A percentile compares a stretch with the other conserved stretches of the same genome.
These are phyloP conservation scores for Aldrovandia affinis DNA, from an alignment of 2,797 vertebrate genomes.

Conservation along the genomic window DNA sequence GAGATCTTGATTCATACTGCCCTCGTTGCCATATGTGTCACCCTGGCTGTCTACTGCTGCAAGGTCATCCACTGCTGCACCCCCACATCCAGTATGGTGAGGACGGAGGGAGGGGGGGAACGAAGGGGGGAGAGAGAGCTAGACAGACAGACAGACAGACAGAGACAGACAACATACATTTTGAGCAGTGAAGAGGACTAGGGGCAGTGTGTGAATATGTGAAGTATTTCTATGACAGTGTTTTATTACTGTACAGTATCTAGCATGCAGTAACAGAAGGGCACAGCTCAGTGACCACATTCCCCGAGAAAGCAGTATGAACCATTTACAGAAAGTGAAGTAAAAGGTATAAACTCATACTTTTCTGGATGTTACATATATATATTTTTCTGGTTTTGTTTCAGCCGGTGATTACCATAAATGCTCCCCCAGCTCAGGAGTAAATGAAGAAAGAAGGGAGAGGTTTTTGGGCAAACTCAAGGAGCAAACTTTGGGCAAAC, in stretches of 20 bases:
- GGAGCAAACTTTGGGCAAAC: neutral
- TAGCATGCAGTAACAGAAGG: neutral
- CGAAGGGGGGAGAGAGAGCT: neutral
- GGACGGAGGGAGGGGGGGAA: conserved; percentile 20
- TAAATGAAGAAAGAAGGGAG: conserved; percentile 36
- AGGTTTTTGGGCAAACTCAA: neutral
- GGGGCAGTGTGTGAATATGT: neutral
- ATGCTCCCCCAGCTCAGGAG: conserved; percentile 40
- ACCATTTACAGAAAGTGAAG: neutral
- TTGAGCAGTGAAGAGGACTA: neutral
- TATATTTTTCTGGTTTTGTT: conserved; percentile 22
- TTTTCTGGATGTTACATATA: neutral
- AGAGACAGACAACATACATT: neutral
- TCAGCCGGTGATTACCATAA: conserved; percentile 71
- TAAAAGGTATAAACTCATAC: neutral
- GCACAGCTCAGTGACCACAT: neutral
- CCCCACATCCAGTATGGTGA: conserved; percentile 61
- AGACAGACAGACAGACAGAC: neutral
- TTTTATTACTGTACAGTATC: neutral
- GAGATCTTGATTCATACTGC: conserved; percentile 39
- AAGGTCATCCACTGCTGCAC: conserved; percentile 69
- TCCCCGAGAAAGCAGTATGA: neutral
- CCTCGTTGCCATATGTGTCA: conserved; percentile 61
- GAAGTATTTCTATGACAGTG: neutral
- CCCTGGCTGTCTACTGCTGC: conserved; percentile 64